A percentile compares a stretch with the other conserved stretches of the same genome.
phyloP scores from a whole-genome alignment of 2,888 invertebrate species.

The Drosophila kambysellisi region DNA sequence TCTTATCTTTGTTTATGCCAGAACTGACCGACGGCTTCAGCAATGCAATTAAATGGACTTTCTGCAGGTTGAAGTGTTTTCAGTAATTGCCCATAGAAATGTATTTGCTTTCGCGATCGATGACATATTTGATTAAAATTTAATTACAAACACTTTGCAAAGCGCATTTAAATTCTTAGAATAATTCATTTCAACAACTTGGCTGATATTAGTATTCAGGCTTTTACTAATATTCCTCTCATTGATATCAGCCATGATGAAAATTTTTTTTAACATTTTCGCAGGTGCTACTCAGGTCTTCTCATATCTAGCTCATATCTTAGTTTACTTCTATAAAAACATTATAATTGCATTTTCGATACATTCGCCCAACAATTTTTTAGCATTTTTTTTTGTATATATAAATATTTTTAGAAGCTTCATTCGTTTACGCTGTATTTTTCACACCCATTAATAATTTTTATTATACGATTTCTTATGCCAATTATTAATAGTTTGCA shows the following conservation, averaged over 20 bases:
- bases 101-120: background rate
- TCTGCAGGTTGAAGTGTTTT: background rate
- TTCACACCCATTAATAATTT: slow-evolving; percentile 43
- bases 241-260: background rate
- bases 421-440: slow-evolving; percentile 33
- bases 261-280: background rate
- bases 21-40: background rate
- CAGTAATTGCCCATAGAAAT: background rate
- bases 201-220: too few species aligned
- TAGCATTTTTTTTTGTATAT: background rate
- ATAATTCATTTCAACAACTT: background rate
- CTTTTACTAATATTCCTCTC: too few species aligned
- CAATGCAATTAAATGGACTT: background rate
- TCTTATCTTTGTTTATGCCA: slow-evolving; percentile 30
- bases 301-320: background rate
- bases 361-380: too few species aligned
- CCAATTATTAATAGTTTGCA: slow-evolving; percentile 45
- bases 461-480: slow-evolving; percentile 41
- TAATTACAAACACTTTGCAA: background rate
- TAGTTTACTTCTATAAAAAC: background rate
- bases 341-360: background rate
- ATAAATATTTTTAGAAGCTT: slow-evolving; percentile 5
- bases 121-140: background rate
- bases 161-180: background rate
- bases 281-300: background rate